Conservation (phyloP, 2,113 vertebrate species). For the Ictalurus furcatus region DNA sequence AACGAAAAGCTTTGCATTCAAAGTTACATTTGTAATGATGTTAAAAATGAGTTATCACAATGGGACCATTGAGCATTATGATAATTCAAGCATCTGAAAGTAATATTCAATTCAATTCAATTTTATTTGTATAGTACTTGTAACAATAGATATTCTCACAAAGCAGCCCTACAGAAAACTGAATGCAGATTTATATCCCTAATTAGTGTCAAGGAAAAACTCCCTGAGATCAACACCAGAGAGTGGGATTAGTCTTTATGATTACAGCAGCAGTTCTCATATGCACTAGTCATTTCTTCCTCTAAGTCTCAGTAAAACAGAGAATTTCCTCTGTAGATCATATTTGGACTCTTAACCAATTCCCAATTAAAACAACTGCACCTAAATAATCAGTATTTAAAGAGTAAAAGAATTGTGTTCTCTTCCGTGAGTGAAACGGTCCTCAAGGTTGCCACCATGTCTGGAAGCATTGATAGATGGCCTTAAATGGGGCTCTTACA, state of each 20-base stretch:
- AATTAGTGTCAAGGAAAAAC: not conserved
- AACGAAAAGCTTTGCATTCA: not conserved
- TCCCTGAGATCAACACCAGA: not conserved
- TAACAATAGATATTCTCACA: not conserved
- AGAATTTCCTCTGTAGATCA: not conserved
- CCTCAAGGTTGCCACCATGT: constrained; percentile 29
- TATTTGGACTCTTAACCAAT: constrained; percentile 1
- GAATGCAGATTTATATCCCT: not conserved
- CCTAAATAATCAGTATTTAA: not conserved
- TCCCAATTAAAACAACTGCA: not conserved
- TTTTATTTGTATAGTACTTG: not conserved
- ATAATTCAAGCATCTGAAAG: not conserved
- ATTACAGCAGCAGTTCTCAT: not conserved
- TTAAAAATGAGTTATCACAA: not conserved
- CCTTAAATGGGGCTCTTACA: constrained; percentile 33
- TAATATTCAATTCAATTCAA: not conserved
- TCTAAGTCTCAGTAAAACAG: not conserved
- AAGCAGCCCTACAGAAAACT: not conserved
- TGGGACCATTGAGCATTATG: not conserved
- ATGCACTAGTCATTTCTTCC: not conserved
- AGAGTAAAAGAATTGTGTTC: not conserved
- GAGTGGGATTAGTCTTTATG: not conserved
- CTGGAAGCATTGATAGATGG: not conserved
- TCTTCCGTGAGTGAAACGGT: constrained; percentile 12
- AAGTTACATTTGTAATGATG: constrained; percentile 25